A percentile compares a stretch with the other conserved stretches of the same genome.
Conservation (phyloP, 2,888 invertebrate genomes). For the Trimorus sp. region DNA sequence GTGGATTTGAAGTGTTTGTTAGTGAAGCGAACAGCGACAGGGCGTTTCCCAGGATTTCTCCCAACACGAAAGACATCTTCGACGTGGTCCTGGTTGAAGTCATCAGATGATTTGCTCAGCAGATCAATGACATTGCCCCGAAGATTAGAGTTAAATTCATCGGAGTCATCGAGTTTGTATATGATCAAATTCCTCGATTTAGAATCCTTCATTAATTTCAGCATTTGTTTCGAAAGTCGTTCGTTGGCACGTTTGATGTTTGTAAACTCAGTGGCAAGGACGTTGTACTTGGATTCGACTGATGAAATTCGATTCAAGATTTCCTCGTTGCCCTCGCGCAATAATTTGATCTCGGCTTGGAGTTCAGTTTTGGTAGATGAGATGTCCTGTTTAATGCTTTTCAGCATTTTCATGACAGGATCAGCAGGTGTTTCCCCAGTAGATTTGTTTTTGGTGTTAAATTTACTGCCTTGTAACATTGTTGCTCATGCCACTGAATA, state of each 20-base stretch:
- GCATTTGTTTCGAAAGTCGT: background rate
- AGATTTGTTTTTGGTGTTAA: too few relatives aligned
- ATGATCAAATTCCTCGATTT: conserved; percentile 13
- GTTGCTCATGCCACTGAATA: too few relatives aligned
- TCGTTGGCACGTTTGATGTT: background rate
- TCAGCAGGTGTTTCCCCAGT: too few relatives aligned
- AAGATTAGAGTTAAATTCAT: background rate
- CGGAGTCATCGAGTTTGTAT: background rate
- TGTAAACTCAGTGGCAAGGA: background rate
- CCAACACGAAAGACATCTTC: background rate
- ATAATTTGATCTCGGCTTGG: background rate
- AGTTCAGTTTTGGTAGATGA: background rate
- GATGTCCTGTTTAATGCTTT: background rate
- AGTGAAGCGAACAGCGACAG: background rate
- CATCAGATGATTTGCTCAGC: background rate
- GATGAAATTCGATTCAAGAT: background rate
- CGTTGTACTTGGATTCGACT: background rate
- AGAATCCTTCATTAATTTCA: background rate
- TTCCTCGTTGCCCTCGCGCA: background rate
- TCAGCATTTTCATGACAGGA: background rate
- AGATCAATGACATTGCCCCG: background rate
- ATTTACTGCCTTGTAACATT: too few relatives aligned
- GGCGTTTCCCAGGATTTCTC: background rate
- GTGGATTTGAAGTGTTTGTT: background rate
- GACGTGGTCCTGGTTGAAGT: background rate